Conservation (phyloP, 2,113 vertebrate species). For the Neolamprologus ventralis region DNA sequence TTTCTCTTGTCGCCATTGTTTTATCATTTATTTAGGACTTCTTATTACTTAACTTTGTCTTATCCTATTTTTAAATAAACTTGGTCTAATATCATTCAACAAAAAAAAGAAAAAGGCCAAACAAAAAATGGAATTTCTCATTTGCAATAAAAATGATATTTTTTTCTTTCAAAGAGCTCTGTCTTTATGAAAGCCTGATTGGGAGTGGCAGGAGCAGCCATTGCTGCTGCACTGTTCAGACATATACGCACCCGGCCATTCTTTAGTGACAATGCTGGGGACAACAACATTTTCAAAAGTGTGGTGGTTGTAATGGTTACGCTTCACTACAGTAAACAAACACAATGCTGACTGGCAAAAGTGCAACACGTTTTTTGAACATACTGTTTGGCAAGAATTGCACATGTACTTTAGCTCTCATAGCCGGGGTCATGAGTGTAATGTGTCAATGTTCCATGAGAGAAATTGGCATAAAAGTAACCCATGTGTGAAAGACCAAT, state of each 20-base stretch:
- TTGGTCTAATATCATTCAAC: not conserved
- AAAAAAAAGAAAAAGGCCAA: not conserved
- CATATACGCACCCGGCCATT: fast-evolving
- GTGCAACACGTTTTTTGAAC: not conserved
- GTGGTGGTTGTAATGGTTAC: not conserved
- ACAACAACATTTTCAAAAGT: not conserved
- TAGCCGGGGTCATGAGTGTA: not conserved
- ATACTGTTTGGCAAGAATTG: not conserved
- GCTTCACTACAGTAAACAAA: not conserved
- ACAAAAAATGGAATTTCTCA: not conserved
- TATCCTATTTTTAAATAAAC: not conserved
- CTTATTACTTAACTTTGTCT: not conserved
- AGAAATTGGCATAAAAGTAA: not conserved
- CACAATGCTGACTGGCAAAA: not conserved
- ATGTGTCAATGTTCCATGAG: not conserved
- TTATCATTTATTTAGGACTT: no score
- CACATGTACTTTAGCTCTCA: not conserved
- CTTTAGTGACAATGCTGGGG: not conserved
- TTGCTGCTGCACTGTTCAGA: not conserved
- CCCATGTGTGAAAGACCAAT: not conserved
- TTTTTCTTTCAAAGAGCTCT: not conserved
- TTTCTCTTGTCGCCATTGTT: not conserved
- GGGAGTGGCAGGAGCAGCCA: not conserved
- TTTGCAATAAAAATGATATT: not conserved
- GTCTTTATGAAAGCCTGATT: not conserved